Percentiles rank a stretch among this genome's conserved stretches.
Evolutionary conservation across 2,888 invertebrate genomes (phyloP).

Genomic region (Vesta saturnalis): DNA sequence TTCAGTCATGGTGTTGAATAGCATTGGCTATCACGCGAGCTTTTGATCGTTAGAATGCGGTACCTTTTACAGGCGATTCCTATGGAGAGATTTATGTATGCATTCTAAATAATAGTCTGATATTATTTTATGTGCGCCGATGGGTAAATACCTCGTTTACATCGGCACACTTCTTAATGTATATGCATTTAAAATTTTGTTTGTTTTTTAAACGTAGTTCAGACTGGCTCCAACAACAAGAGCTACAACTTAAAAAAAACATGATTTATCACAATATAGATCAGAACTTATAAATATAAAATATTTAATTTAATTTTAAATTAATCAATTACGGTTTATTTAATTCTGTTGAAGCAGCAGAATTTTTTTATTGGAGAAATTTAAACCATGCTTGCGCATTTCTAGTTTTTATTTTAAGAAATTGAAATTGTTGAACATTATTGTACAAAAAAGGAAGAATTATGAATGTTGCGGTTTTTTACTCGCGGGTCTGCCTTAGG

Average conservation of each 20-base stretch:
- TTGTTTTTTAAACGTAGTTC: background rate
- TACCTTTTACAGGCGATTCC: constrained; percentile 52
- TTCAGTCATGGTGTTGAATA: constrained; percentile 40
- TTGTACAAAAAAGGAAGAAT: background rate
- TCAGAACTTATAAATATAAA: constrained; percentile 8
- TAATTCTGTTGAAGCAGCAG: too few species aligned
- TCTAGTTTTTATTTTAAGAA: background rate
- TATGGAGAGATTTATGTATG: constrained; percentile 51
- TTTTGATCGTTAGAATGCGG: constrained; percentile 47
- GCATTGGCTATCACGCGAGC: constrained; percentile 45
- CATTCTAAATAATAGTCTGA: constrained; percentile 53
- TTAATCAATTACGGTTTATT: background rate
- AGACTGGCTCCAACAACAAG: constrained; percentile 15
- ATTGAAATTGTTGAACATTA: background rate
- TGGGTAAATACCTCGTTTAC: constrained; percentile 45
- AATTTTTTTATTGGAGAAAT: too few species aligned
- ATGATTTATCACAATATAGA: constrained; percentile 12
- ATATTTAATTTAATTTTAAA: constrained; percentile 12
- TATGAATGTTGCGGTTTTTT: constrained; percentile 26
- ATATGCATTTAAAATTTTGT: constrained; percentile 18
- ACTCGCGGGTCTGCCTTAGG: constrained; percentile 30
- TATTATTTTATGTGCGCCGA: constrained; percentile 53
- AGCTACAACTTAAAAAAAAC: too few species aligned
- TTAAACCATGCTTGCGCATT: background rate
- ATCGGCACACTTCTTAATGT: constrained; percentile 41